These are phyloP conservation scores for Prinia subflava DNA, from an alignment of 2,113 vertebrate genomes.

Conservation along the genomic window DNA sequence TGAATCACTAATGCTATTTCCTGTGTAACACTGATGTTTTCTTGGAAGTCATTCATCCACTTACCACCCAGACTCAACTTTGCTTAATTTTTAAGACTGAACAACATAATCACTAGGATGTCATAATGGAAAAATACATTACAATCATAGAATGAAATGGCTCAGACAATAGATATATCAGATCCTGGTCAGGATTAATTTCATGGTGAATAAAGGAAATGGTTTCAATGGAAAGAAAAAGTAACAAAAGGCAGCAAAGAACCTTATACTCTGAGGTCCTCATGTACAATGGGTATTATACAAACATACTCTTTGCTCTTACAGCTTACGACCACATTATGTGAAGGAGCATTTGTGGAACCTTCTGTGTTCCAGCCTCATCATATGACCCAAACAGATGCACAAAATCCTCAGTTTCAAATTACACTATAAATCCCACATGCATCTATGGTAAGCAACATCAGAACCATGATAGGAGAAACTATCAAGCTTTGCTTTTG, in stretches of 20 bases:
- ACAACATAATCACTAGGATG: not conserved
- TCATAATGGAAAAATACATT: not conserved
- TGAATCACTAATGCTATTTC: not conserved
- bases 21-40: not conserved
- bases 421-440: not conserved
- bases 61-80: not conserved
- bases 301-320: not conserved
- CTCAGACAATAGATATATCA: not conserved
- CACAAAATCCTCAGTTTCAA: not conserved
- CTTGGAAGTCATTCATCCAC: not conserved
- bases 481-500: not conserved
- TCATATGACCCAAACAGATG: not conserved
- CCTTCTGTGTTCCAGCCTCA: not conserved
- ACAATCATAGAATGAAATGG: not conserved
- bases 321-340: not conserved
- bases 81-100: not conserved
- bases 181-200: not conserved
- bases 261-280: not conserved
- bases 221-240: not conserved
- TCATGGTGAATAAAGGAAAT: not conserved
- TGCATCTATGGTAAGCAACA: not conserved
- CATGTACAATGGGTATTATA: not conserved
- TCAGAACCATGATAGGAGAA: not conserved
- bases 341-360: not conserved
- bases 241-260: not conserved